Base-by-base conservation (phyloP, 30 jellyfish, hydroid and myxozoan species). In the Aurelia aurita region DNA sequence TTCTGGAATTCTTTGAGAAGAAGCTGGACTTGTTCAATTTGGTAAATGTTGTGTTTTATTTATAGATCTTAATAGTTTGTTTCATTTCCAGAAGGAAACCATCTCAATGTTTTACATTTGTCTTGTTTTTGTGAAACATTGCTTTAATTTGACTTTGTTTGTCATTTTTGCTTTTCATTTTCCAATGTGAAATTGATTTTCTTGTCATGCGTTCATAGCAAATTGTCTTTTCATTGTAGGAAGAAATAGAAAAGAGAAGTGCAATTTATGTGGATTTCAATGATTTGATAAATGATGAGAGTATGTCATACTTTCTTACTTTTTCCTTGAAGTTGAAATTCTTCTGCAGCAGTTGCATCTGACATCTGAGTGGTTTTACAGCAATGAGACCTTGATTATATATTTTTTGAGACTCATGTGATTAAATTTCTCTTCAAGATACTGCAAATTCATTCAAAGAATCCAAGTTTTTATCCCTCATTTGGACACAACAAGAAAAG, bases 221-320 rank as follows among this genome's bases (percentile, higher is more conserved):
- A 27, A 29, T 67, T 32, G 77, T 5, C 0, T 23, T 26, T 32
- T 29, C 13, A 13, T 32, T 79, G 43, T 26, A 91, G 98, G 98
- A 75, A 14, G 93, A 85, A 21, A 80, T 91, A 62, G 98, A 84
- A 61, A 93, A 91, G 57, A 84, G 60, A 23, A 58, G 53, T 44
- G 89, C 91, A 65, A 84, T 91, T 39, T 72, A 35, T 27, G 27
- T 91, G 34, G 98, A 91, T 70, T 84, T 1, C 60, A 83, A 72
- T 29, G 92, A 87, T 15, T 21, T 91, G 34, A 63, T 35, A 2
- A 82, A 67, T 28, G 87, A 89, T 72, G 78, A 85, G 11, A 90
- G 97, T 89, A 34, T 19, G 69, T 23, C 3, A 15, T 0, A 8
- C n/a, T 9, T 18, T 54, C n/a, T 71, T 20, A 39, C 13, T 18